Evolutionary conservation across 2,113 vertebrate genomes (phyloP).

Genomic region (Pelmatolapia mariae): DNA sequence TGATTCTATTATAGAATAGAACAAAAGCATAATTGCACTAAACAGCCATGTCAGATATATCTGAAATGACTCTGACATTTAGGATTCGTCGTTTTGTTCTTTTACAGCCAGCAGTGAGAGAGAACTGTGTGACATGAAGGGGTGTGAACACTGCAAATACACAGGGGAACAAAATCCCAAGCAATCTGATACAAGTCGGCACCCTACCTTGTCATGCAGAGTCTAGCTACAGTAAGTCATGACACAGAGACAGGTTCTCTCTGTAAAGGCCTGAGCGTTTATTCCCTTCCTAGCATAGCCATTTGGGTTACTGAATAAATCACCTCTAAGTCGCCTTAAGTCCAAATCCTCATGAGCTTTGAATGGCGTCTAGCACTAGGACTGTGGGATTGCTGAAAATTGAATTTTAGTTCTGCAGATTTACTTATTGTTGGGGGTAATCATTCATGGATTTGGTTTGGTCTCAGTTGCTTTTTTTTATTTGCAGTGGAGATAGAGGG

Average conservation of each 20-base stretch:
- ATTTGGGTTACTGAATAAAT: conserved; percentile 64
- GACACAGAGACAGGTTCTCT: conserved; percentile 38
- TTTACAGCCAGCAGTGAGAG: not conserved
- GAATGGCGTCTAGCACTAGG: conserved; percentile 60
- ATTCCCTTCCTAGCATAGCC: conserved; percentile 36
- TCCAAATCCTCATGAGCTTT: conserved; percentile 69
- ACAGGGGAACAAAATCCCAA: conserved; percentile 16
- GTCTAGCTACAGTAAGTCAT: conserved; percentile 34
- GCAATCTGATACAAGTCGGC: conserved; percentile 26
- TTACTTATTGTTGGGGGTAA: conserved; percentile 66
- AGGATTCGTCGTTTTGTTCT: not conserved
- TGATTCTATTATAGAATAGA: not conserved
- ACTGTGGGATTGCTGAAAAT: conserved; percentile 66
- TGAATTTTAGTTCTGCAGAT: conserved; percentile 68
- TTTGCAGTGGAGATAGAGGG: conserved; percentile 46
- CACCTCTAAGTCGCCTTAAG: conserved; percentile 70
- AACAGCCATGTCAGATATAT: conserved; percentile 12
- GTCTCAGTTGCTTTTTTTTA: conserved; percentile 56
- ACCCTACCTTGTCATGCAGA: conserved; percentile 31
- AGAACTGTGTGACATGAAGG: not conserved
- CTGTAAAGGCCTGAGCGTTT: conserved; percentile 7
- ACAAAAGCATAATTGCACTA: not conserved
- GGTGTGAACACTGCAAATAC: not conserved
- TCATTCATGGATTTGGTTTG: conserved; percentile 62
- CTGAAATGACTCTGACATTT: conserved; percentile 29